Evolutionary conservation across 2,888 invertebrate genomes (phyloP).

Genomic region (Noctua janthe): DNA sequence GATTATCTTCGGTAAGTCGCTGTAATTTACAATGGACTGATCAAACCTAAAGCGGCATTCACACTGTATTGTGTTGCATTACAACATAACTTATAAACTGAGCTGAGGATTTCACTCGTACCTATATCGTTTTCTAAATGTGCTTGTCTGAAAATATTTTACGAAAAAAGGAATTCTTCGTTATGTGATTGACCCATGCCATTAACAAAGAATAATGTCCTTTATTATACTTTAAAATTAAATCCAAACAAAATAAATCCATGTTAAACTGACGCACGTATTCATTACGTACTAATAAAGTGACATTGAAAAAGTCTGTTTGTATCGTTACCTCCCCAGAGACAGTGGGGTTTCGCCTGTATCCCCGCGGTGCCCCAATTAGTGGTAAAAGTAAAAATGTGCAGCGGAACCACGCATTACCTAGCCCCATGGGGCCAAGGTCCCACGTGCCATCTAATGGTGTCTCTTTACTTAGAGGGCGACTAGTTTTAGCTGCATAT

Average conservation of each 20-base stretch:
- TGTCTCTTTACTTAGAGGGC: conserved; percentile 88
- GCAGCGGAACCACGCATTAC: conserved; percentile 88
- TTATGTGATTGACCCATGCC: too few relatives aligned
- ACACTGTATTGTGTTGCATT: not conserved
- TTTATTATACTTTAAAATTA: conserved; percentile 22
- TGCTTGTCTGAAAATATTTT: not conserved
- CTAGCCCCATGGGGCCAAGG: conserved; percentile 77
- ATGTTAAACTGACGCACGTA: conserved; percentile 59
- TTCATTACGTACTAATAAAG: conserved; percentile 82
- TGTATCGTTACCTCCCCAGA: conserved; percentile 78
- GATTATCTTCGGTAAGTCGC: conserved; percentile 7
- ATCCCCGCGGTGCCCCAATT: conserved; percentile 88
- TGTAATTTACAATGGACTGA: conserved; percentile 17
- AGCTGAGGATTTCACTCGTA: not conserved
- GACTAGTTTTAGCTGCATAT: conserved; percentile 84
- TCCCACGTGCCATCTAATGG: conserved; percentile 88
- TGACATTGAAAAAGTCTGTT: conserved; percentile 86
- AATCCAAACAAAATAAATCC: conserved; percentile 62
- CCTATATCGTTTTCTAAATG: not conserved
- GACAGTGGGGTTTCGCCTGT: conserved; percentile 81
- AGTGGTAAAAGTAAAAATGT: conserved; percentile 89
- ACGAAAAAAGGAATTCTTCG: not conserved
- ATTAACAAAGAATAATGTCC: too few relatives aligned
- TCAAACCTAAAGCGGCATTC: not conserved
- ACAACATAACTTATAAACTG: not conserved